Percentiles rank a stretch among this genome's conserved stretches.
phyloP scores from a whole-genome alignment of 1,140 invertebrate genomes.

The Tenebrio molitor region DNA sequence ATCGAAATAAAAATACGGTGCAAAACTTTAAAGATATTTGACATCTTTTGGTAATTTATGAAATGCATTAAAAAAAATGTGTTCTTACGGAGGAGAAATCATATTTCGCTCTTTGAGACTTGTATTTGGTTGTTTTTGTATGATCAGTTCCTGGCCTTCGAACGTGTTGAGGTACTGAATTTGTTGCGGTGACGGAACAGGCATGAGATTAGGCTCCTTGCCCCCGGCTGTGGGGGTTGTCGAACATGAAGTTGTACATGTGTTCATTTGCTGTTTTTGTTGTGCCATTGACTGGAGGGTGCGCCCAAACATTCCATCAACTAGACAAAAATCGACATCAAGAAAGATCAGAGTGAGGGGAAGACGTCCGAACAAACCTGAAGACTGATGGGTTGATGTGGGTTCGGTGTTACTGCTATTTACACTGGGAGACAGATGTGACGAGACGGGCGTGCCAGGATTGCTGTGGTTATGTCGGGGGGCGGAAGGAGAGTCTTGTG shows the following conservation, averaged over 20 bases:
- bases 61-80: not conserved
- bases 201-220: conserved; percentile 93
- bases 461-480: conserved; percentile 75
- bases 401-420: conserved; percentile 66
- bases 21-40: too few species aligned
- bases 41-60: too few species aligned
- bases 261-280: conserved; percentile 76
- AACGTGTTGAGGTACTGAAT: conserved; percentile 96
- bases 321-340: conserved; percentile 58
- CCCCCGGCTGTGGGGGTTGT: conserved; percentile 63
- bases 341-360: not conserved
- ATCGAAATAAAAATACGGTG: too few species aligned
- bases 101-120: conserved; percentile 75
- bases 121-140: conserved; percentile 96
- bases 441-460: conserved; percentile 77
- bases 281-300: conserved; percentile 84
- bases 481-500: conserved; percentile 68
- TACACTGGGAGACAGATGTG: conserved; percentile 74
- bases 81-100: conserved; percentile 65
- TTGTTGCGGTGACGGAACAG: conserved; percentile 95
- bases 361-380: conserved; percentile 66
- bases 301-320: conserved; percentile 85
- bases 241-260: conserved; percentile 62
- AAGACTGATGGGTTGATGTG: conserved; percentile 66
- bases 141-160: conserved; percentile 96